Conservation (phyloP, 2,797 vertebrate species). For the Threskiornis aethiopicus region DNA sequence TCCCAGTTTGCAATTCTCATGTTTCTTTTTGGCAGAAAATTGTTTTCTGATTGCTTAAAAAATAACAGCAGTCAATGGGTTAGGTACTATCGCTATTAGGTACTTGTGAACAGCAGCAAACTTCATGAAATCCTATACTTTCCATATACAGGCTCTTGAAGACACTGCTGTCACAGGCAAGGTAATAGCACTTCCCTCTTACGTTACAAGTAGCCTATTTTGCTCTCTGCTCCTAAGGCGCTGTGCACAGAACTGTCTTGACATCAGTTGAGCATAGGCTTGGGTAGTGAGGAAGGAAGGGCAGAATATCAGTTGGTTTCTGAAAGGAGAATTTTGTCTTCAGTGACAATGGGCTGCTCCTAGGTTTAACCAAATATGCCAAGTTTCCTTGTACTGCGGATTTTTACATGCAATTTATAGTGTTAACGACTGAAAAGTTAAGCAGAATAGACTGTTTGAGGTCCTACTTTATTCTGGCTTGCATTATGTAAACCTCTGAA, state of each 20-base stretch:
- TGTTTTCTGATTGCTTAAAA: background rate
- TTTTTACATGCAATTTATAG: constrained; percentile 1
- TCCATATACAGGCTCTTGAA: constrained; percentile 7
- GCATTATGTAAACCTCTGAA: constrained; percentile 50
- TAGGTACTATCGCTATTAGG: background rate
- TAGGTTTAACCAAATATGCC: background rate
- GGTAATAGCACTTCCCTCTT: constrained; percentile 49
- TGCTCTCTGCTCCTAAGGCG: background rate
- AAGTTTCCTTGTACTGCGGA: background rate
- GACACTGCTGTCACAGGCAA: constrained; percentile 18
- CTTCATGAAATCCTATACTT: background rate
- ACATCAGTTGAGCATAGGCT: background rate
- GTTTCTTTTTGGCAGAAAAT: background rate
- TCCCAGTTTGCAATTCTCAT: background rate
- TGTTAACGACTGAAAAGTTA: background rate
- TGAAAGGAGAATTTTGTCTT: constrained; percentile 2
- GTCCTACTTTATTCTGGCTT: constrained; percentile 35
- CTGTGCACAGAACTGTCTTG: constrained; percentile 32
- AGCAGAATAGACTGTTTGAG: background rate
- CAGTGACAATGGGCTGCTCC: background rate
- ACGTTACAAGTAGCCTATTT: background rate
- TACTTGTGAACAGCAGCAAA: background rate
- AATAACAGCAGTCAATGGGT: background rate
- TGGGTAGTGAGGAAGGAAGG: background rate
- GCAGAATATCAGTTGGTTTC: background rate